phyloP scores from a whole-genome alignment of 2,888 invertebrate genomes.

The Graphium colonna region DNA sequence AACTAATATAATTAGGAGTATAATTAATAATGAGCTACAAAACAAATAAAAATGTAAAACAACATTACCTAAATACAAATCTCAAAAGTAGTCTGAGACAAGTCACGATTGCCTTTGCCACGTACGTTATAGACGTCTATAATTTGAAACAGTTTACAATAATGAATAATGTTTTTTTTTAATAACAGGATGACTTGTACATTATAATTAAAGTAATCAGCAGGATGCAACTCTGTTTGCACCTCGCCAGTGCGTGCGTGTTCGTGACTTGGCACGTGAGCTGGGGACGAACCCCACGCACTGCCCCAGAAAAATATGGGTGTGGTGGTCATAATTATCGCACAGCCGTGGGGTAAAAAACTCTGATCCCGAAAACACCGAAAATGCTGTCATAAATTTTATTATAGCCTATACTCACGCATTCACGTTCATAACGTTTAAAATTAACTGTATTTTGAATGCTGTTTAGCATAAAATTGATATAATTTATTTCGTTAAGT shows the following conservation, averaged over 20 bases:
- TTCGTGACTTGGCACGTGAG: constrained; percentile 35
- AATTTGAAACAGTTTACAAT: neutral
- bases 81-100: neutral
- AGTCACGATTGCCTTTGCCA: too few species aligned
- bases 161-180: neutral
- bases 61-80: neutral
- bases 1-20: too few species aligned
- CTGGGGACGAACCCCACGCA: constrained; percentile 58
- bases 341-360: constrained; percentile 45
- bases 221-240: constrained; percentile 36
- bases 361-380: constrained; percentile 34
- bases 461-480: too few species aligned
- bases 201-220: constrained; percentile 17
- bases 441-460: too few species aligned
- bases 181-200: constrained; percentile 1
- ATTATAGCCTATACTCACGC: constrained; percentile 17
- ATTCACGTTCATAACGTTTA: constrained; percentile 4
- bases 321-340: constrained; percentile 62
- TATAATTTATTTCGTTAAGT: too few species aligned
- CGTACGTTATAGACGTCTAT: too few species aligned
- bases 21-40: too few species aligned
- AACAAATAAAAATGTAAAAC: too few species aligned
- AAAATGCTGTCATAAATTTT: constrained; percentile 40
- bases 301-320: constrained; percentile 50
- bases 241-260: constrained; percentile 41